Conservation (phyloP, 2,113 vertebrate genomes). For the Edolisoma coerulescens region DNA sequence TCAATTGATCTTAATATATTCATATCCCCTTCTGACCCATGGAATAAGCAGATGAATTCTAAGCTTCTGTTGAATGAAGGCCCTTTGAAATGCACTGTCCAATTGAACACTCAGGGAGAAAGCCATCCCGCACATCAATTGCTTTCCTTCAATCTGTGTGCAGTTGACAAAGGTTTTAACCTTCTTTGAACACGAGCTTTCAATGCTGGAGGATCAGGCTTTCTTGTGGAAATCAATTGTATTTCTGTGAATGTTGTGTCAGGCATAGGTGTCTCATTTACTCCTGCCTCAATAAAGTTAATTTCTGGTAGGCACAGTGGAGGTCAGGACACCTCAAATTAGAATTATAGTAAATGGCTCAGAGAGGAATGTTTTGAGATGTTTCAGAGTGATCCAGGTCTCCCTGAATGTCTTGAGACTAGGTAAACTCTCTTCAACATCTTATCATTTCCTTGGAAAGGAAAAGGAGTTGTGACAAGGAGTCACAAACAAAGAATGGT, state of each 20-base stretch:
- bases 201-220: background rate
- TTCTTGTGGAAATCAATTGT: background rate
- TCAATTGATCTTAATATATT: background rate
- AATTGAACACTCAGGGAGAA: background rate
- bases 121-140: background rate
- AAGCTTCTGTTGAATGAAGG: background rate
- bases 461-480: background rate
- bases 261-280: background rate
- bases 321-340: background rate
- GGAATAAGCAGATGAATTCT: background rate
- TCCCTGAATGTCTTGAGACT: background rate
- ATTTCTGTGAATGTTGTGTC: background rate
- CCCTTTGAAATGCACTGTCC: background rate
- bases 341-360: background rate
- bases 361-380: background rate
- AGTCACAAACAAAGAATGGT: background rate
- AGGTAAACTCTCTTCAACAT: background rate
- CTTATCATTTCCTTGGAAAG: background rate
- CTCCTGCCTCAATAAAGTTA: background rate
- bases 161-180: background rate
- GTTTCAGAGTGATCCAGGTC: background rate
- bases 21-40: background rate
- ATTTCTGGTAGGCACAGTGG: background rate
- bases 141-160: background rate
- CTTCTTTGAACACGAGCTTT: background rate